Evolutionary conservation across 2,797 vertebrate species (phyloP), one percentile per base, ranked within the genome.

Genomic region (Eulemur albifrons): DNA sequence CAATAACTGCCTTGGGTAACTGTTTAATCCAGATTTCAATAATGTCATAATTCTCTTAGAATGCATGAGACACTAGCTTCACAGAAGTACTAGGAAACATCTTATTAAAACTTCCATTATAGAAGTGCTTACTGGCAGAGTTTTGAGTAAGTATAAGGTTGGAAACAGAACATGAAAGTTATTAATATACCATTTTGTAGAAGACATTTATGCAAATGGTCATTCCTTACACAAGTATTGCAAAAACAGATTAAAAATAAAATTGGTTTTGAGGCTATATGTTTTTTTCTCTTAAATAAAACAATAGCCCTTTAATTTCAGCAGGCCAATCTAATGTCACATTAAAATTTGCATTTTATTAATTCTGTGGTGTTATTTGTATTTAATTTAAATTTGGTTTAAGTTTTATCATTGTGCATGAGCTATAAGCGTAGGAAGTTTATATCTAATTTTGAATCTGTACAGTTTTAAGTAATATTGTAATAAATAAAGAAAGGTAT

Each of bases 231-330:
- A 84, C 21, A 93, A 86, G 52, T 82, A 85, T 69, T 96, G 73
- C 9, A 95, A 95, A 95, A 94, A 86, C 5, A 93, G 63, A 96
- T 94, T 94, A 95, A 95, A 94, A 94, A 63, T 87, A 87, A 86
- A 93, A 88, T 94, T 77, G 43, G 7, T 85, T 95, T 91, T 75
- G 65, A 92, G 77, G 35, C 52, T 92, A 67, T 86, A n/a, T 85
- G 4, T 52, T 77, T 92, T 83, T 88, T 96, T 59, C 38, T 91
- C 5, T 82, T 95, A 96, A 95, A 63, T 85, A 38, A 65, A 96
- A 90, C n/a, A 94, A 40, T 54, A 45, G 63, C 35, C 50, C 63
- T 88, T 97, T 96, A 86, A 87, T 98, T 94, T 87, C 40, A 87
- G 57, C 14, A 93, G 50, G 83, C 20, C 45, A 82, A 50, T 79